Evolutionary conservation across 2,113 vertebrate species (phyloP), one percentile per base, ranked within the genome.

Genomic region (Hypanus sabinus): DNA sequence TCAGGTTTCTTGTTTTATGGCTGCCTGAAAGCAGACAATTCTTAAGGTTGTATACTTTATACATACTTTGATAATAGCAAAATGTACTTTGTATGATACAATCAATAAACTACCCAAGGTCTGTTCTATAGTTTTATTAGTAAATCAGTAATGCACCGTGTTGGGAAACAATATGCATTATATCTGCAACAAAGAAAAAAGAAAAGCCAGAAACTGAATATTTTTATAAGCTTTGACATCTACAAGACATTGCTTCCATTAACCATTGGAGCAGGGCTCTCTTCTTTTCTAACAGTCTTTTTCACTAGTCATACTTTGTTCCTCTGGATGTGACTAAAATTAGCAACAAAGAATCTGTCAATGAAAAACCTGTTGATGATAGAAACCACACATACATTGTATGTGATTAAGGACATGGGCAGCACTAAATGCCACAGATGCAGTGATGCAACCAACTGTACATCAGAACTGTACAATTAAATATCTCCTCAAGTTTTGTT

Each of bases 401-500:
- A 93, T 93, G 91, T 93, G 68, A 93, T 93, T 73, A 93, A 93
- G 91, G 70, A 93, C 91, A 93, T 46, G 91, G 90, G 91, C 38
- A 93, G 38, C 91, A 93, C 91, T 93, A 93, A 93, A 75, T 93
- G 91, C 91, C 68, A 93, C 91, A 71, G 91, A 93, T 3, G 91
- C 70, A 73, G 91, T 93, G 91, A 93, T 93, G 90, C 90, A 92
- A 92, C 87, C 90, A 92, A 92, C 62, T 92, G 91, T 93, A 93
- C 91, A 93, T 71, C 91, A 93, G 91, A 93, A 93, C 70, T 73
- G 91, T 93, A 93, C 91, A 93, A 75, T 93, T 93, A 93, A 93
- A 93, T 93, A 93, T 73, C 91, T 93, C 90, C 68, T 93, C 91
- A 93, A 93, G 91, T 93, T 93, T 93, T 93, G 68, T 93, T 93